These are phyloP conservation scores for Apotomis capreana DNA, from an alignment of 2,888 invertebrate genomes.

Conservation along the genomic window DNA sequence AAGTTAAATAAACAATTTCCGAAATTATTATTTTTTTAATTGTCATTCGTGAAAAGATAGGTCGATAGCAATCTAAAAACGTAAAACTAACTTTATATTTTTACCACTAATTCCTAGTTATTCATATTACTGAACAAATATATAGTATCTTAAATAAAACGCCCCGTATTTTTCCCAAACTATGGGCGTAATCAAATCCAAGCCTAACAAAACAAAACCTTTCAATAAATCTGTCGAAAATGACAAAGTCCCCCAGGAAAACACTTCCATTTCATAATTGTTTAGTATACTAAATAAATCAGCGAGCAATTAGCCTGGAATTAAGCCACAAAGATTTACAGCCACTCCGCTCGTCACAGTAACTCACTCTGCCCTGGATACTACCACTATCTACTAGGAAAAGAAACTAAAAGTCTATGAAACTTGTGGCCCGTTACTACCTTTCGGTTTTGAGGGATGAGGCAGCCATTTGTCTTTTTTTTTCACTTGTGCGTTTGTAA, in stretches of 20 bases:
- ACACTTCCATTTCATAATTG: conserved; percentile 1
- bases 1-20: no score
- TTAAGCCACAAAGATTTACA: conserved; percentile 24
- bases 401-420: not conserved
- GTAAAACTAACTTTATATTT: no score
- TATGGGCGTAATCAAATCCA: no score
- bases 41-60: no score
- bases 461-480: conserved; percentile 5
- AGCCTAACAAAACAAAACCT: no score
- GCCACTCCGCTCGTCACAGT: conserved; percentile 28
- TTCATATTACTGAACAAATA: no score
- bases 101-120: no score
- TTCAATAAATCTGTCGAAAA: not conserved
- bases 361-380: not conserved
- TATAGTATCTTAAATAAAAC: no score
- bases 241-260: not conserved
- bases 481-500: conserved; percentile 14
- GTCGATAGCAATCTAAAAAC: no score
- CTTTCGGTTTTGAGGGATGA: not conserved
- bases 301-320: conserved; percentile 20
- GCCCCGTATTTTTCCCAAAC: no score
- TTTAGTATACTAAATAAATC: conserved; percentile 16
- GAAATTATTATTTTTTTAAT: no score
- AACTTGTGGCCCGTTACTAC: conserved; percentile 5
- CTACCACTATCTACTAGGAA: not conserved